Conservation (phyloP, 1,140 invertebrate genomes). For the Drosophila jambulina region DNA sequence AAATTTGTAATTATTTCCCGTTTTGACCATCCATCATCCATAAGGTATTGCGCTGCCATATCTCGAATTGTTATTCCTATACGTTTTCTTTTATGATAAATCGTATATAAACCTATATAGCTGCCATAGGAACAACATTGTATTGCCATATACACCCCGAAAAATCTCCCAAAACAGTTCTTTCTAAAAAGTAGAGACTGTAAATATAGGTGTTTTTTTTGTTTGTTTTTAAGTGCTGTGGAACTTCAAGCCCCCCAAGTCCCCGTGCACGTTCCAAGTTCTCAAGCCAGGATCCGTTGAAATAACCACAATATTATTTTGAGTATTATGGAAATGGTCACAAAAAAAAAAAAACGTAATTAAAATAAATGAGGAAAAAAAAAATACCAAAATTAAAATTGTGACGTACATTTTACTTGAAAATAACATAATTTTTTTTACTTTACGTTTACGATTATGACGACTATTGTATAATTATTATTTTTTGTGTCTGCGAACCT, state of each 20-base stretch:
- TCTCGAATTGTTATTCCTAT: slow-evolving; percentile 35
- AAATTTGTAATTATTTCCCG: slow-evolving; percentile 21
- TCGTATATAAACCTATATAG: slow-evolving; percentile 1
- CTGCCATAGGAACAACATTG: slow-evolving; percentile 40
- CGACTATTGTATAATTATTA: slow-evolving; percentile 48
- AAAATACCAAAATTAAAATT: slow-evolving; percentile 30
- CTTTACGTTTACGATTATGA: slow-evolving; percentile 42
- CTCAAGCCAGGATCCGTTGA: slow-evolving; percentile 40
- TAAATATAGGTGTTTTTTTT: slow-evolving; percentile 13
- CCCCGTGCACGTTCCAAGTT: slow-evolving; percentile 33
- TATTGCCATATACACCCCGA: slow-evolving; percentile 18
- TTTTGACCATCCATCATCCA: slow-evolving; percentile 5
- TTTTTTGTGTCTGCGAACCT: slow-evolving; percentile 53
- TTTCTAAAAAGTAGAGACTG: slow-evolving; percentile 2
- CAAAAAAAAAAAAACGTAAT: slow-evolving; percentile 20
- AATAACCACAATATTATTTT: slow-evolving; percentile 31
- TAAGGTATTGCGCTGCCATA: slow-evolving; percentile 35
- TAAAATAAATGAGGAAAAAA: neutral
- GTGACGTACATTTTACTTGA: slow-evolving; percentile 28
- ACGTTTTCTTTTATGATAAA: slow-evolving; percentile 11
- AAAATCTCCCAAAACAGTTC: slow-evolving; percentile 23
- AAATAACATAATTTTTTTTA: slow-evolving; percentile 48
- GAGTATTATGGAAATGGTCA: slow-evolving; percentile 37
- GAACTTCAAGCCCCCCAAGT: neutral
- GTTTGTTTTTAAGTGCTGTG: slow-evolving; percentile 9